phyloP scores from a whole-genome alignment of 2,888 invertebrate species.

The Trachelus iudaicus region DNA sequence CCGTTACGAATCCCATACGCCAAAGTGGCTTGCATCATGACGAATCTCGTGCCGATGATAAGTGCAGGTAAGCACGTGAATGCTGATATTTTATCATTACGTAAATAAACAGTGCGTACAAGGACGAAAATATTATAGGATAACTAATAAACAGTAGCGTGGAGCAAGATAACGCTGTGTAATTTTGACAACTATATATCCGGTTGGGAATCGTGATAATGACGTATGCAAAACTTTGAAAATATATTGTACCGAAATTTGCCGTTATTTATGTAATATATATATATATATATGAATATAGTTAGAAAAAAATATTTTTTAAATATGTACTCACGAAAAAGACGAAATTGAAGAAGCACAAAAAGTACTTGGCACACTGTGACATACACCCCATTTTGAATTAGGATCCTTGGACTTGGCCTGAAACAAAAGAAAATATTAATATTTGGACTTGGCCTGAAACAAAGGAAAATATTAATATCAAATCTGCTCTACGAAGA shows the following conservation, averaged over 20 bases:
- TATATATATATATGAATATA: conserved; percentile 9
- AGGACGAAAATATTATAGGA: no score
- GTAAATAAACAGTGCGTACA: no score
- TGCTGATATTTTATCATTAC: no score
- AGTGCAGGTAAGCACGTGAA: no score
- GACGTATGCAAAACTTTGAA: no score
- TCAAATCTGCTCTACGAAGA: no score
- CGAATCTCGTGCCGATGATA: no score
- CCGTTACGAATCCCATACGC: neutral
- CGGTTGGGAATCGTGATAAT: neutral
- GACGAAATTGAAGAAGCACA: conserved; percentile 79
- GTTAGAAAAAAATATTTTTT: no score
- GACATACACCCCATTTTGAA: conserved; percentile 70
- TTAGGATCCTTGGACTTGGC: conserved; percentile 25
- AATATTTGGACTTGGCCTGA: conserved; percentile 37
- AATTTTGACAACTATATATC: neutral
- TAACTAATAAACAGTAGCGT: no score
- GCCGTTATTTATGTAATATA: conserved; percentile 7
- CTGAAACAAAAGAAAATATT: conserved; percentile 43
- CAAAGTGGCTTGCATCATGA: no score
- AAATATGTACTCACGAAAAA: conserved; percentile 74
- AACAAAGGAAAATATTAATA: conserved; percentile 27
- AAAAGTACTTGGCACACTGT: conserved; percentile 76
- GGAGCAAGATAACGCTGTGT: no score
- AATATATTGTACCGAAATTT: no score